Conservation (phyloP, 2,113 vertebrate genomes). For the Eulemur macaco region DNA sequence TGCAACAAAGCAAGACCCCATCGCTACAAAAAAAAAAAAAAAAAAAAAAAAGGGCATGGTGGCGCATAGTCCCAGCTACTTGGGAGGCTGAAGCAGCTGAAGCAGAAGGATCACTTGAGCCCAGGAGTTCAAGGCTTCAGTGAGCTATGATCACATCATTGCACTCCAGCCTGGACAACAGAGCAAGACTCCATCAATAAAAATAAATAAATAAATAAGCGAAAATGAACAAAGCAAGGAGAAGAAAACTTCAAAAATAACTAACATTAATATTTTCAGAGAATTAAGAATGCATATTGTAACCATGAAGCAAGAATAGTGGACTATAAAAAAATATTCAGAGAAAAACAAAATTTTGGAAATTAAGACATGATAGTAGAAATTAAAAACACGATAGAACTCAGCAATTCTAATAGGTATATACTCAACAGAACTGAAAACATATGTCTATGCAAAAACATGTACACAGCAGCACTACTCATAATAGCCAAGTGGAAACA, state of each 20-base stretch:
- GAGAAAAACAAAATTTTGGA: not conserved
- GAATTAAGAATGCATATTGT: not conserved
- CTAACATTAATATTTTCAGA: not conserved
- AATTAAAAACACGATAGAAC: not conserved
- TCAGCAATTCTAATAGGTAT: not conserved
- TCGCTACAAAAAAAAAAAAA: too few relatives aligned
- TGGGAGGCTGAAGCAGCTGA: too few relatives aligned
- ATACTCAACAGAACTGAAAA: not conserved
- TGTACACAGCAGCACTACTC: not conserved
- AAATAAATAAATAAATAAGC: too few relatives aligned
- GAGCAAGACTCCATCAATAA: too few relatives aligned
- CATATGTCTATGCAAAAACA: not conserved
- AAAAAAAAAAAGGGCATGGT: too few relatives aligned
- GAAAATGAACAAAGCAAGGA: not conserved
- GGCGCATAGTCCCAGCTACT: too few relatives aligned
- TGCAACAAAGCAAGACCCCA: too few relatives aligned
- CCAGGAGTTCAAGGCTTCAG: too few relatives aligned
- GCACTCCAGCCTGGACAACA: too few relatives aligned
- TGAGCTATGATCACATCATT: too few relatives aligned
- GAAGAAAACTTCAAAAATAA: not conserved
- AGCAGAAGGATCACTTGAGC: too few relatives aligned
- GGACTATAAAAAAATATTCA: not conserved
- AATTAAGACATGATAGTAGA: not conserved
- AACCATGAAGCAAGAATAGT: not conserved
- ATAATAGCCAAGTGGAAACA: not conserved